Evolutionary conservation across 2,113 vertebrate genomes (phyloP), one percentile per base, ranked within the genome.

Genomic region (Gopherus flavomarginatus): DNA sequence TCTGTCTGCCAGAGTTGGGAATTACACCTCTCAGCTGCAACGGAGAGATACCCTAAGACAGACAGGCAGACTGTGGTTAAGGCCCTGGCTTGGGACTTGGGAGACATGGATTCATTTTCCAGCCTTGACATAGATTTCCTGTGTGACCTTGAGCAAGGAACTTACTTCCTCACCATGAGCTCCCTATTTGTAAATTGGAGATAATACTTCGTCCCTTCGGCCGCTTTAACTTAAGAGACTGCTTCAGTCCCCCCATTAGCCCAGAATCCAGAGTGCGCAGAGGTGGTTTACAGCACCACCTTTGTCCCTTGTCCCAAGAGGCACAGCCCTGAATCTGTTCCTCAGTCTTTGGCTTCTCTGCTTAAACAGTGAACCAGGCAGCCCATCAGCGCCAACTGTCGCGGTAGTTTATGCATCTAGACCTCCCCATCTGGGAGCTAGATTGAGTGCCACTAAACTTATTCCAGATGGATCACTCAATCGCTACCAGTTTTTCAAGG

Each of bases 281-380:
- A 52, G 50, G 49, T 2, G 17, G 5, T 42, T 57, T 22, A 6
- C 21, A 24, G 47, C n/a, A 6, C 2, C 0, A 31, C 1, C 44
- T 11, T 54, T 4, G 1, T n/a, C 47, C 50, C 27, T 0, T 50
- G 31, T 11, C 5, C 2, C 0, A 31, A 26, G 17, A 38, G 22
- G 11, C n/a, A 72, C 62, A 69, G 53, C 4, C 0, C 14, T 1
- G 17, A 47, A 57, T 42, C 56, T 35, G 47, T 69, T 31, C 54
- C 86, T 78, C 47, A 2, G 0, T 3, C 78, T 52, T 7, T 22
- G 50, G 49, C 50, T 11, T 53, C 69, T 69, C 54, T 1, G 49
- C 81, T 52, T n/a, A n/a, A 31, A 21, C 49, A 53, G 1, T 31
- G 5, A 9, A 10, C 16, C 54, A 9, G n/a, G 0, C 11, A 27